Evolutionary conservation across 2,888 invertebrate genomes (phyloP).

Genomic region (Troides oblongomaculatus): DNA sequence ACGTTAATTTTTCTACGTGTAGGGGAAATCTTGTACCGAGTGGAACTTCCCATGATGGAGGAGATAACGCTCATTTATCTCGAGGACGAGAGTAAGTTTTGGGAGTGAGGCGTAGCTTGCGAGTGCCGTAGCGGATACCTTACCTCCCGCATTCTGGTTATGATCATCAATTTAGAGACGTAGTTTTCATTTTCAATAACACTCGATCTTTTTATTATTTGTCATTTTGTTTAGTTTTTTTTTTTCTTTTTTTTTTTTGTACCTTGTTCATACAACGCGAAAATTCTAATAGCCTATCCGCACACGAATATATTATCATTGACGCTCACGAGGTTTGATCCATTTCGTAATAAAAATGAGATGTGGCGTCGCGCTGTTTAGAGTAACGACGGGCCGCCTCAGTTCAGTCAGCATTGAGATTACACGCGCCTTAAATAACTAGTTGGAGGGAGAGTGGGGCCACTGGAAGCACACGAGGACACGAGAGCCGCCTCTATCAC

Average conservation of each 20-base stretch:
- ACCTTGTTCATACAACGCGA: slow-evolving; percentile 72
- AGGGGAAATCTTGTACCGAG: slow-evolving; percentile 95
- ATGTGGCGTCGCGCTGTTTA: slow-evolving; percentile 45
- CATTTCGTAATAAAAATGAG: slow-evolving; percentile 51
- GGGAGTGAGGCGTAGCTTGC: slow-evolving; percentile 84
- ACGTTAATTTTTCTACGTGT: slow-evolving; percentile 81
- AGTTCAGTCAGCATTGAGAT: slow-evolving; percentile 36
- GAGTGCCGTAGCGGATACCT: slow-evolving; percentile 82
- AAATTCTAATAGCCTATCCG: slow-evolving; percentile 70
- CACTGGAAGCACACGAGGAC: slow-evolving; percentile 78
- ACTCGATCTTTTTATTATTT: slow-evolving; percentile 70
- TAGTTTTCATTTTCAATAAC: slow-evolving; percentile 79
- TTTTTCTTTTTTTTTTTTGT: slow-evolving; percentile 47
- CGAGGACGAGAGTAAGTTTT: slow-evolving; percentile 90
- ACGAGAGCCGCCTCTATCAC: slow-evolving; percentile 56
- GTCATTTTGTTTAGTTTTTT: slow-evolving; percentile 58
- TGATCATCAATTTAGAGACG: slow-evolving; percentile 80
- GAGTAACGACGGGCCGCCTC: slow-evolving; percentile 34
- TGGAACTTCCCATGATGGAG: slow-evolving; percentile 96
- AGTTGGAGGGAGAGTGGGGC: slow-evolving; percentile 49
- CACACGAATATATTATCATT: slow-evolving; percentile 66
- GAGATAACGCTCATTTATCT: slow-evolving; percentile 96
- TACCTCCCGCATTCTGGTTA: slow-evolving; percentile 81
- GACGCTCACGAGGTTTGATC: slow-evolving; percentile 61
- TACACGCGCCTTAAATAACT: slow-evolving; percentile 34